Evolutionary conservation across 2,888 invertebrate species (phyloP).

Genomic region (Odontomyia ornata): DNA sequence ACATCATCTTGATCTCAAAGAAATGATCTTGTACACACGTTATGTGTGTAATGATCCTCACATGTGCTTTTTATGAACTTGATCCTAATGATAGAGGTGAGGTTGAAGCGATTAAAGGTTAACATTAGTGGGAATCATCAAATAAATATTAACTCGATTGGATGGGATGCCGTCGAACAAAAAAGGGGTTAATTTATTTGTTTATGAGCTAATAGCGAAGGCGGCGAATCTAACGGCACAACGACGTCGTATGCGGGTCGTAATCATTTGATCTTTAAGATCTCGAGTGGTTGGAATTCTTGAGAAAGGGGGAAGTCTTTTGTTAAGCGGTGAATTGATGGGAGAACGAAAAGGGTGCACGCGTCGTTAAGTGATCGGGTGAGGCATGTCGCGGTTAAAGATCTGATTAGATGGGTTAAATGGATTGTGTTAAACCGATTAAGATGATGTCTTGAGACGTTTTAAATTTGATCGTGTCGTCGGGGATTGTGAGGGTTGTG

Average conservation of each 20-base stretch:
- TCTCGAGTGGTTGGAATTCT: not conserved
- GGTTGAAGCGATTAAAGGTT: constrained; percentile 47
- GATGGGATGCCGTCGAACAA: constrained; percentile 5
- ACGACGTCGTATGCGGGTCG: constrained; percentile 26
- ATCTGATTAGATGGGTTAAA: constrained; percentile 46
- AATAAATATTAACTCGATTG: constrained; percentile 9
- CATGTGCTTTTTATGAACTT: constrained; percentile 36
- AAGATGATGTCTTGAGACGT: constrained; percentile 44
- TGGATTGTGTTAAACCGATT: constrained; percentile 49
- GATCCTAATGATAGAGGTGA: constrained; percentile 44
- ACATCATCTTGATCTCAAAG: constrained; percentile 38
- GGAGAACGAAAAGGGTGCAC: constrained; percentile 1
- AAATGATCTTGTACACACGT: constrained; percentile 33
- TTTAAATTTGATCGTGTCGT: constrained; percentile 19
- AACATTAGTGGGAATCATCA: constrained; percentile 49
- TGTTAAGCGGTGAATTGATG: constrained; percentile 1
- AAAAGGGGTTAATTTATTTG: constrained; percentile 43
- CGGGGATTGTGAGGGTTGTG: constrained; percentile 1
- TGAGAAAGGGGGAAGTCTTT: constrained; percentile 25
- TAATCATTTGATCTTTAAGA: constrained; percentile 33
- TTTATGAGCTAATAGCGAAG: constrained; percentile 39
- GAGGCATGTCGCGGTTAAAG: constrained; percentile 30
- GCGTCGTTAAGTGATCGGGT: not conserved
- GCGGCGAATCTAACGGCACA: constrained; percentile 2
- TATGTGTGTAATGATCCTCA: constrained; percentile 38